These are phyloP conservation scores for Amblyopsis hoosieri DNA, from an alignment of 2,797 vertebrate species.

Conservation along the genomic window DNA sequence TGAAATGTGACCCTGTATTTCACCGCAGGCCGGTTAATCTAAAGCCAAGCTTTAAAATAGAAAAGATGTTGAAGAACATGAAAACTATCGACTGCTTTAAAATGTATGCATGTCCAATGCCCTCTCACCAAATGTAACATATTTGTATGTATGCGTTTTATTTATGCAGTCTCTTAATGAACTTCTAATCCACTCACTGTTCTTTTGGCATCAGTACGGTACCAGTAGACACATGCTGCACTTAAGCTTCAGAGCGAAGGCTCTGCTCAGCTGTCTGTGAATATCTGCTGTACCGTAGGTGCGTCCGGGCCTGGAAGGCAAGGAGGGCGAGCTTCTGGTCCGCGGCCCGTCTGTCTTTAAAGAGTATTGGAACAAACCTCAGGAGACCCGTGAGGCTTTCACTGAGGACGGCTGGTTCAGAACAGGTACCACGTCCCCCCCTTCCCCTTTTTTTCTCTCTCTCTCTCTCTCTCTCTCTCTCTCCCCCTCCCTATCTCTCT, in stretches of 20 bases:
- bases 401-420: slow-evolving; percentile 90
- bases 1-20: background rate
- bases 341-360: slow-evolving; percentile 87
- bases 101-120: background rate
- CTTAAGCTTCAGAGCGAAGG: no score
- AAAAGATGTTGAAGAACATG: background rate
- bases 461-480: no score
- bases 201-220: background rate
- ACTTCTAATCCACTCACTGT: no score
- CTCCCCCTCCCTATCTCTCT: no score
- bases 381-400: slow-evolving; percentile 84
- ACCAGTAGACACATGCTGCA: background rate
- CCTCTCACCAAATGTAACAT: no score
- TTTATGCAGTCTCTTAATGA: no score
- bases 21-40: background rate
- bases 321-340: slow-evolving; percentile 90
- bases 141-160: background rate
- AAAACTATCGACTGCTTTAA: background rate
- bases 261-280: slow-evolving; percentile 9
- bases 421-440: slow-evolving; percentile 80
- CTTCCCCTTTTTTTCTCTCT: background rate
- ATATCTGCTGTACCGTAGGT: slow-evolving; percentile 71
- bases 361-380: slow-evolving; percentile 90
- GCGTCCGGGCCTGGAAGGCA: slow-evolving; percentile 80
- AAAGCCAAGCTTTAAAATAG: background rate